These are phyloP conservation scores for Drosophila mulleri DNA, from an alignment of 2,888 invertebrate species.

Conservation along the genomic window DNA sequence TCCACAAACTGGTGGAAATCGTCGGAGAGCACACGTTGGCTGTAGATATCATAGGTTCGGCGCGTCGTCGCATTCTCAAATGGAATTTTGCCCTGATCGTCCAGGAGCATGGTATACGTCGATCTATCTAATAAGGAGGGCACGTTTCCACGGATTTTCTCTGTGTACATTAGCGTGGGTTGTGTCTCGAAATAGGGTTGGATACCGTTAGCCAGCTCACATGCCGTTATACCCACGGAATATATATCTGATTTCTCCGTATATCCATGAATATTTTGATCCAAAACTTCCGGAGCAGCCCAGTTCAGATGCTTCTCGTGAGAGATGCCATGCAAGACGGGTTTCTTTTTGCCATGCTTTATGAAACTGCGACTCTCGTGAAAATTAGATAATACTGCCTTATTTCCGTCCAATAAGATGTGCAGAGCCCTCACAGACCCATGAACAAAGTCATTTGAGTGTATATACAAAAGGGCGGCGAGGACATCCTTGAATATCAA, in stretches of 20 bases:
- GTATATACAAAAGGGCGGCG: constrained; percentile 92
- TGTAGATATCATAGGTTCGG: constrained; percentile 86
- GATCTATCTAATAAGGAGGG: constrained; percentile 91
- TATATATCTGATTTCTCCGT: constrained; percentile 96
- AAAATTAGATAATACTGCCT: constrained; percentile 91
- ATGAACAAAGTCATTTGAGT: constrained; percentile 93
- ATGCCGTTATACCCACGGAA: constrained; percentile 94
- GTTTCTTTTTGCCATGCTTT: constrained; percentile 89
- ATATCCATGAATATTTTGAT: constrained; percentile 95
- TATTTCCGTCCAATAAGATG: constrained; percentile 90
- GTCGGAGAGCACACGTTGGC: constrained; percentile 89
- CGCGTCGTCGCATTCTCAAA: constrained; percentile 21
- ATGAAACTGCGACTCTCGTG: constrained; percentile 91
- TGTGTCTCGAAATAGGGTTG: constrained; percentile 94
- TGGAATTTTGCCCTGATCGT: constrained; percentile 62
- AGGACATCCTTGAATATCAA: constrained; percentile 92
- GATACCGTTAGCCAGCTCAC: constrained; percentile 91
- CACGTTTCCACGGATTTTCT: constrained; percentile 91
- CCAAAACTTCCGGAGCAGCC: constrained; percentile 95
- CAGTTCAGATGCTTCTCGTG: constrained; percentile 89
- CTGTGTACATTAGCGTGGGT: constrained; percentile 95
- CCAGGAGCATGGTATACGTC: constrained; percentile 87
- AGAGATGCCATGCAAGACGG: constrained; percentile 91
- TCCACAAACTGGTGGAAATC: constrained; percentile 92
- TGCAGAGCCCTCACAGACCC: constrained; percentile 94